These are phyloP conservation scores for Oplegnathus fasciatus DNA, from an alignment of 2,113 vertebrate species.

Conservation along the genomic window DNA sequence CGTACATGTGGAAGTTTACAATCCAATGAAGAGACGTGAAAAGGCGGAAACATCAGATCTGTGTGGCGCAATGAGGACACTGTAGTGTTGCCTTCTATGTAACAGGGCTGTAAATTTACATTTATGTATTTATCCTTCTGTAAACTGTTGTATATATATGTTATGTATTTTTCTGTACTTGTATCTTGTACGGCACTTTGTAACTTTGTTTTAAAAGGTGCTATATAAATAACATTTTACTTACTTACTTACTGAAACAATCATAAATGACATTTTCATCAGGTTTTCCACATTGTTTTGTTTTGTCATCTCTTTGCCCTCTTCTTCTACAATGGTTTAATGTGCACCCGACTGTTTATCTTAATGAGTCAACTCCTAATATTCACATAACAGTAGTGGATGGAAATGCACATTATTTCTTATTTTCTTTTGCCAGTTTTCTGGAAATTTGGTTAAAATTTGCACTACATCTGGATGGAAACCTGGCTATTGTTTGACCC, in stretches of 20 bases:
- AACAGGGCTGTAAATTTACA: too few relatives aligned
- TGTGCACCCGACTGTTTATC: background rate
- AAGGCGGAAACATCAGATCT: background rate
- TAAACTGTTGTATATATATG: too few relatives aligned
- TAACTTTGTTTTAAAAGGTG: too few relatives aligned
- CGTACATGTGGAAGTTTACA: background rate
- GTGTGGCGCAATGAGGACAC: background rate
- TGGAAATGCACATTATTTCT: too few relatives aligned
- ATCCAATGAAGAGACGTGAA: background rate
- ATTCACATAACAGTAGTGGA: background rate
- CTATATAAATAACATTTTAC: too few relatives aligned
- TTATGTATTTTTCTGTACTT: too few relatives aligned
- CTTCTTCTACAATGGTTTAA: background rate
- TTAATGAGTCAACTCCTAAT: background rate
- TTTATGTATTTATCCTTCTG: too few relatives aligned
- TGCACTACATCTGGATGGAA: background rate
- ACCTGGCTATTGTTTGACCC: background rate
- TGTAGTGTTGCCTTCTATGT: too few relatives aligned
- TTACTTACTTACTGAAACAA: too few relatives aligned
- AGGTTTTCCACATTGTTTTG: background rate
- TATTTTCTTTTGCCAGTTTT: background rate
- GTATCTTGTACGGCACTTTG: too few relatives aligned
- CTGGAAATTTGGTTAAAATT: background rate
- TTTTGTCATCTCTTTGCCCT: background rate
- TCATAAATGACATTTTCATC: background rate